A percentile compares a stretch with the other conserved stretches of the same genome.
phyloP scores from a whole-genome alignment of 2,888 invertebrate species.

The Chorisops tibialis region DNA sequence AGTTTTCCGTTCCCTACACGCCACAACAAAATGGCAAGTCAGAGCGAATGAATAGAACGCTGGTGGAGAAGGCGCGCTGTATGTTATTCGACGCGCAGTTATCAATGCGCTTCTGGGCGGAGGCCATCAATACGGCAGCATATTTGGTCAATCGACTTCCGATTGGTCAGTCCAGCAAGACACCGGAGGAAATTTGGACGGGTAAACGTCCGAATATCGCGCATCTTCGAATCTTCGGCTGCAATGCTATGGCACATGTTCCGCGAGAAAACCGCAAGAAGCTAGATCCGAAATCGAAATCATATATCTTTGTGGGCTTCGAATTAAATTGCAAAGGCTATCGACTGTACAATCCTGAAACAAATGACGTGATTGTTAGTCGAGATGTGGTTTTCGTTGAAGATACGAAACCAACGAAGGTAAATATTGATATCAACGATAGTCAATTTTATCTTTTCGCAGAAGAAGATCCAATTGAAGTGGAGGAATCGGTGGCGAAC shows the following conservation, averaged over 20 bases:
- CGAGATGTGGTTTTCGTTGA: slow-evolving; percentile 16
- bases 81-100: no score
- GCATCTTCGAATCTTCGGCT: slow-evolving; percentile 29
- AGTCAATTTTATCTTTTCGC: slow-evolving; percentile 1
- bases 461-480: slow-evolving; percentile 2
- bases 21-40: neutral
- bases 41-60: slow-evolving; percentile 2
- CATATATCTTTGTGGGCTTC: slow-evolving; percentile 32
- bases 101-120: no score
- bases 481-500: neutral
- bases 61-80: neutral
- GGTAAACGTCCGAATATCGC: slow-evolving; percentile 25
- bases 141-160: slow-evolving; percentile 28
- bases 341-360: slow-evolving; percentile 7
- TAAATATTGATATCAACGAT: slow-evolving; percentile 8
- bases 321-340: slow-evolving; percentile 29
- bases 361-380: slow-evolving; percentile 2
- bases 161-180: slow-evolving; percentile 19
- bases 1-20: slow-evolving; percentile 4
- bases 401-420: neutral
- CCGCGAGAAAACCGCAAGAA: slow-evolving; percentile 33
- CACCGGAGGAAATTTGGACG: slow-evolving; percentile 31
- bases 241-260: slow-evolving; percentile 13
- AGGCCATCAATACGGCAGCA: slow-evolving; percentile 4
- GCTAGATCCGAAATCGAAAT: no score